phyloP scores from a whole-genome alignment of 2,888 invertebrate species.

The Drosophila quasianomalipes region DNA sequence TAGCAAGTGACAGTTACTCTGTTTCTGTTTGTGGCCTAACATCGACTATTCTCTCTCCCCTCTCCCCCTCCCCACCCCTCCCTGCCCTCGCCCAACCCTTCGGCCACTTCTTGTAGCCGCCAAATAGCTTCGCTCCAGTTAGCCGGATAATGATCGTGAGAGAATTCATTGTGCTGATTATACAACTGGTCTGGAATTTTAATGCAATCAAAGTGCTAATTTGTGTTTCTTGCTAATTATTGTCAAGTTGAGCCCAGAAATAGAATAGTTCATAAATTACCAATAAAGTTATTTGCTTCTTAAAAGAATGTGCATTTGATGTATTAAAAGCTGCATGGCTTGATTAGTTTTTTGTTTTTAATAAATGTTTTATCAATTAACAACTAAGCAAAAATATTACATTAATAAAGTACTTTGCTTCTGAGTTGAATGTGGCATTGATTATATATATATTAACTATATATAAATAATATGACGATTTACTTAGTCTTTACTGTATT shows the following conservation, averaged over 20 bases:
- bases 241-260: conserved; percentile 20
- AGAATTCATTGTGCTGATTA: conserved; percentile 61
- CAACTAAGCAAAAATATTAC: neutral
- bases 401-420: neutral
- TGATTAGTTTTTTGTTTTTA: neutral
- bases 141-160: conserved; percentile 74
- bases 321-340: neutral
- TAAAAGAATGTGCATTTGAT: neutral
- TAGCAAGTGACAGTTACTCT: conserved; percentile 72
- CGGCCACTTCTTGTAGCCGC: conserved; percentile 42
- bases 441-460: neutral
- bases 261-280: neutral
- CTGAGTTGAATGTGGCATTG: no score
- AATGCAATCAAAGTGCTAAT: conserved; percentile 68
- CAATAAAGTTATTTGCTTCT: neutral
- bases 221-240: conserved; percentile 72
- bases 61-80: neutral
- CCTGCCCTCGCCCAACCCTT: neutral
- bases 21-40: conserved; percentile 38
- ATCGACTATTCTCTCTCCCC: neutral
- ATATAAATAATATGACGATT: neutral
- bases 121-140: conserved; percentile 51
- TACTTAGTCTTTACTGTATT: neutral
- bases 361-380: neutral
- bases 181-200: conserved; percentile 53